Evolutionary conservation across 2,797 vertebrate genomes (phyloP).

Genomic region (Thripadectes ignobilis): DNA sequence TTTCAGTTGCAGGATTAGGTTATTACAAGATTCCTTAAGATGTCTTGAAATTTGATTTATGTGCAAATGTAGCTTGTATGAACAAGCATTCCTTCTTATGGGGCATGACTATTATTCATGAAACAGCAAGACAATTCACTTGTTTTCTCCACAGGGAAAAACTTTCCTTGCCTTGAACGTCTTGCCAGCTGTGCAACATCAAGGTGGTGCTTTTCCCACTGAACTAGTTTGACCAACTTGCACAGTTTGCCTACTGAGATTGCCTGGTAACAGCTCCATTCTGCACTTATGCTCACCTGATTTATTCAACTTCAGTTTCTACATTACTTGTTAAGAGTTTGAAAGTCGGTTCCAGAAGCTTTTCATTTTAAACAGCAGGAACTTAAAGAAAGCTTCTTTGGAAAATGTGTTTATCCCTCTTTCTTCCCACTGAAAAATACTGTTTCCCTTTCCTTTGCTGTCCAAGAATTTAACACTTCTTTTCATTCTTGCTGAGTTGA

Average conservation of each 20-base stretch:
- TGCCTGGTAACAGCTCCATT: constrained; percentile 69
- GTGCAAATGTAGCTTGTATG: background rate
- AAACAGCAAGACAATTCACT: constrained; percentile 52
- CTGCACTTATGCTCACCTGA: background rate
- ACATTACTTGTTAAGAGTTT: constrained; percentile 31
- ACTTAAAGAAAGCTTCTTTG: constrained; percentile 25
- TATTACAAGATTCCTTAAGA: background rate
- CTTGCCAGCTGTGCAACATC: constrained; percentile 46
- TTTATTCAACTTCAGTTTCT: background rate
- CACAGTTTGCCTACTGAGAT: constrained; percentile 52
- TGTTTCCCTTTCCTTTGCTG: constrained; percentile 44
- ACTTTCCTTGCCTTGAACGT: background rate
- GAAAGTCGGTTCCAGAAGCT: constrained; percentile 13
- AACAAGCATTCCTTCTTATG: constrained; percentile 1
- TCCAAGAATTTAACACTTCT: constrained; percentile 41
- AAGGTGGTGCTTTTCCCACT: constrained; percentile 33
- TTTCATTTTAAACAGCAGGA: constrained; percentile 75
- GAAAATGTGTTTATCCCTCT: constrained; percentile 36
- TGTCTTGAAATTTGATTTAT: constrained; percentile 7
- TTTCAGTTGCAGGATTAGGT: background rate
- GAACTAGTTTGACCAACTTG: constrained; percentile 57
- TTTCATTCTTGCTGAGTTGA: constrained; percentile 28
- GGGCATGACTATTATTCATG: constrained; percentile 18
- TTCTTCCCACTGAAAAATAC: constrained; percentile 22
- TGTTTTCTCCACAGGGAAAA: constrained; percentile 25